Percentiles rank a stretch among this genome's conserved stretches.
phyloP scores from a whole-genome alignment of 2,797 vertebrate genomes.

The Ambastaia sidthimunki region DNA sequence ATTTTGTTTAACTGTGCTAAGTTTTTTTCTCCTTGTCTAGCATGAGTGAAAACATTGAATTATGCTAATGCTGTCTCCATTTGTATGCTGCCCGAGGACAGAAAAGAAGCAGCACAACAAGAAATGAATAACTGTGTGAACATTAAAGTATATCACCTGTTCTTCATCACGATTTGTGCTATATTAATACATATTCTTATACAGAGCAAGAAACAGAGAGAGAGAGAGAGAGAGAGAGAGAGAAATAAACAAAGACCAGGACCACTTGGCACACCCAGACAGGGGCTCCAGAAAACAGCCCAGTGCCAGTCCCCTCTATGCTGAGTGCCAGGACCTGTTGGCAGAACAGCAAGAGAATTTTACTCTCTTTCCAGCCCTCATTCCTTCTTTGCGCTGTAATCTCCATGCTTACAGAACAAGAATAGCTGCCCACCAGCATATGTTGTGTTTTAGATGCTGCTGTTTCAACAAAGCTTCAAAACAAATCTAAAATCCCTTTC shows the following conservation, averaged over 20 bases:
- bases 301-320: constrained; percentile 28
- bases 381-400: constrained; percentile 50
- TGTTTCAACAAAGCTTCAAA: neutral
- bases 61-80: constrained; percentile 45
- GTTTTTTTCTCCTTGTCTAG: constrained; percentile 14
- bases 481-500: neutral
- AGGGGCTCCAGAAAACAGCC: constrained; percentile 28
- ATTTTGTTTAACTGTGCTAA: neutral
- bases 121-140: constrained; percentile 42
- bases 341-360: constrained; percentile 51
- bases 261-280: constrained; percentile 34
- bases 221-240: neutral
- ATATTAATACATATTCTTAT: constrained; percentile 42
- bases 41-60: neutral
- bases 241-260: constrained; percentile 41
- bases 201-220: neutral
- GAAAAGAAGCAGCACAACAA: constrained; percentile 44
- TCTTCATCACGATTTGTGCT: constrained; percentile 7
- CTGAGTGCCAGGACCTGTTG: constrained; percentile 52
- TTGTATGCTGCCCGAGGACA: constrained; percentile 44
- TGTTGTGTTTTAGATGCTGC: neutral
- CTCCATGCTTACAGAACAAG: neutral
- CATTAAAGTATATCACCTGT: constrained; percentile 50
- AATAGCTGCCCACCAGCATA: neutral
- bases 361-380: constrained; percentile 50